Percentiles rank a stretch among this genome's conserved stretches.
Evolutionary conservation across 2,113 vertebrate genomes (phyloP).

Genomic region (Stigmatopora nigra): DNA sequence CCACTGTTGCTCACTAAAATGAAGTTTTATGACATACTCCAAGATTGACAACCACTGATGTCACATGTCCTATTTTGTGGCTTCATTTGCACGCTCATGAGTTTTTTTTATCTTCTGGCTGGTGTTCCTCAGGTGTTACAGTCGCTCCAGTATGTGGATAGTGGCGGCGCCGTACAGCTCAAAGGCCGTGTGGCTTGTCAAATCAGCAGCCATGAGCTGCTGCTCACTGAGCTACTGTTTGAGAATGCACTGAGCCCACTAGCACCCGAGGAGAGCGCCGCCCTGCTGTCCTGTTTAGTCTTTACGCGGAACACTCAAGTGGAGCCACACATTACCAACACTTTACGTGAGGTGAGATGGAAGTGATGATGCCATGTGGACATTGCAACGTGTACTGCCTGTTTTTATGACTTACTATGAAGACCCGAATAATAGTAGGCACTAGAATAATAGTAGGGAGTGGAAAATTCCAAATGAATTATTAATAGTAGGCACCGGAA

Average conservation of each 20-base stretch:
- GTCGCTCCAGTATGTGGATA: constrained; percentile 78
- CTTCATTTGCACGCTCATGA: not conserved
- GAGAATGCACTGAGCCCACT: constrained; percentile 81
- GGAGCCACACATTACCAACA: constrained; percentile 75
- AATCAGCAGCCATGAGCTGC: constrained; percentile 85
- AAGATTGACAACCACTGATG: no score
- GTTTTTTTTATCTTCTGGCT: not conserved
- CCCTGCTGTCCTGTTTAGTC: constrained; percentile 82
- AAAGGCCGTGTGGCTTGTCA: constrained; percentile 86
- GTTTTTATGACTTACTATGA: constrained; percentile 19
- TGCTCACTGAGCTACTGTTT: constrained; percentile 86
- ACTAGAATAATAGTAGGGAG: no score
- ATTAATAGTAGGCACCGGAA: no score
- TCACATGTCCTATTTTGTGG: not conserved
- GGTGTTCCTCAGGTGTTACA: constrained; percentile 73
- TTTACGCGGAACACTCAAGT: constrained; percentile 80
- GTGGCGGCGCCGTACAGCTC: constrained; percentile 77
- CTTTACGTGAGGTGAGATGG: constrained; percentile 74
- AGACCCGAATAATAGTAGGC: no score
- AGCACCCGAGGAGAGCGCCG: constrained; percentile 83
- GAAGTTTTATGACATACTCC: no score
- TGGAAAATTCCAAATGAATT: no score
- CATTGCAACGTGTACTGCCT: not conserved
- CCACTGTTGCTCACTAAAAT: no score
- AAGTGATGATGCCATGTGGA: not conserved